Conservation (phyloP, 1,140 invertebrate species). For the Theocolax elegans region DNA sequence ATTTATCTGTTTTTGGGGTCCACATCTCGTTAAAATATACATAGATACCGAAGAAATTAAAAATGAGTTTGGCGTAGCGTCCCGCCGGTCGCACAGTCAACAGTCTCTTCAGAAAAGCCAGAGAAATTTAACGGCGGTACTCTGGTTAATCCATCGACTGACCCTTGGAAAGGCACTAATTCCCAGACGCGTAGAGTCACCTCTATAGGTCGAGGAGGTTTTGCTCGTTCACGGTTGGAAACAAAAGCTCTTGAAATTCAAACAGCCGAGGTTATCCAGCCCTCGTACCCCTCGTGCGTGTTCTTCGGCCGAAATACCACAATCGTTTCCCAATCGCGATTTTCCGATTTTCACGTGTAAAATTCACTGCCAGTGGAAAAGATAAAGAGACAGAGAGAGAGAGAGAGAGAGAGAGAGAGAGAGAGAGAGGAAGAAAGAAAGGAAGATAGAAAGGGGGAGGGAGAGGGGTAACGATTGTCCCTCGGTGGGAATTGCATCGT, state of each 20-base stretch:
- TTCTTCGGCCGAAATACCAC: neutral
- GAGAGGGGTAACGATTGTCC: constrained; percentile 11
- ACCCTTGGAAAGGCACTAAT: neutral
- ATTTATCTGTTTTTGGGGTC: no score
- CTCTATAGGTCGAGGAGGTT: neutral
- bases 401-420: neutral
- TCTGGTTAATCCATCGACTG: constrained; percentile 4
- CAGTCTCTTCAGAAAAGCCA: no score
- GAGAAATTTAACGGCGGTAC: neutral
- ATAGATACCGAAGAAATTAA: no score
- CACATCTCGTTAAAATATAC: no score
- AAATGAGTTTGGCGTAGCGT: no score
- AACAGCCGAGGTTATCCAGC: neutral
- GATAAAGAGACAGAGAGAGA: neutral
- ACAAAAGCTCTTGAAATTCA: constrained; percentile 23
- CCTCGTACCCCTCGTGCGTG: neutral
- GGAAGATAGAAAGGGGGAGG: constrained; percentile 22
- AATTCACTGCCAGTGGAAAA: no score
- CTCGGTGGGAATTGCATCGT: constrained; percentile 22
- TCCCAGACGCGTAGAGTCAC: neutral
- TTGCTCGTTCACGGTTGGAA: neutral
- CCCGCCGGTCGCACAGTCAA: no score
- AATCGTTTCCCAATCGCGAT: constrained; percentile 15
- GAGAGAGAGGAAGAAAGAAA: neutral
- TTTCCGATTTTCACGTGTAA: constrained; percentile 1